These are phyloP conservation scores for Pecten maximus DNA, from an alignment of 2,888 invertebrate species.

Conservation along the genomic window DNA sequence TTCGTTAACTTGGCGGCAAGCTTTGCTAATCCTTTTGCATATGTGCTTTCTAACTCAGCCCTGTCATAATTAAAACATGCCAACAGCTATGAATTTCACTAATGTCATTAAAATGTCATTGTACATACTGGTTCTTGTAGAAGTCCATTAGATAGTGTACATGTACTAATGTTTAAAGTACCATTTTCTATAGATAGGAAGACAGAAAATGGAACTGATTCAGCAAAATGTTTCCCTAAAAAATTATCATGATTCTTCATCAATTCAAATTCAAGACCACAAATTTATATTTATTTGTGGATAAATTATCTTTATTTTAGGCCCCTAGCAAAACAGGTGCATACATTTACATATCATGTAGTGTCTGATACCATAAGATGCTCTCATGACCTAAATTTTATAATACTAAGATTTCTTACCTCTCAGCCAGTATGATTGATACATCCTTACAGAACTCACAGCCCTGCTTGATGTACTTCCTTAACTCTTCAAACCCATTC, in stretches of 20 bases:
- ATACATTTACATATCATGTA: not conserved
- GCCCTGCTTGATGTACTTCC: conserved; percentile 95
- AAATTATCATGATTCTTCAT: not conserved
- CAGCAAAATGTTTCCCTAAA: not conserved
- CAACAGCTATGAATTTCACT: not conserved
- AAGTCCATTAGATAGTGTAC: not conserved
- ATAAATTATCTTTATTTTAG: not conserved
- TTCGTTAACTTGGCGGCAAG: conserved; percentile 92
- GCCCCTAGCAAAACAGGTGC: not conserved
- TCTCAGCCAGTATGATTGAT: conserved; percentile 93
- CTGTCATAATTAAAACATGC: conserved; percentile 84
- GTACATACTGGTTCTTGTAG: not conserved
- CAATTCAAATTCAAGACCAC: not conserved
- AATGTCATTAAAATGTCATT: not conserved
- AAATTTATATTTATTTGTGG: not conserved
- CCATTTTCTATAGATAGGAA: not conserved
- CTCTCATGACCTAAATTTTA: not conserved
- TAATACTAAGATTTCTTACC: conserved; percentile 85
- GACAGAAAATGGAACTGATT: not conserved
- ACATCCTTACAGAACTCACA: conserved; percentile 97
- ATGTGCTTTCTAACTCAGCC: conserved; percentile 94
- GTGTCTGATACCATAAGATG: not conserved
- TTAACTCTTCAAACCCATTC: conserved; percentile 95
- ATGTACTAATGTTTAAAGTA: not conserved
- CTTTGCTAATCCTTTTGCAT: conserved; percentile 94